A percentile compares a stretch with the other conserved stretches of the same genome.
These are phyloP conservation scores for Esox masquinongy DNA, from an alignment of 2,797 vertebrate genomes.

Conservation along the genomic window DNA sequence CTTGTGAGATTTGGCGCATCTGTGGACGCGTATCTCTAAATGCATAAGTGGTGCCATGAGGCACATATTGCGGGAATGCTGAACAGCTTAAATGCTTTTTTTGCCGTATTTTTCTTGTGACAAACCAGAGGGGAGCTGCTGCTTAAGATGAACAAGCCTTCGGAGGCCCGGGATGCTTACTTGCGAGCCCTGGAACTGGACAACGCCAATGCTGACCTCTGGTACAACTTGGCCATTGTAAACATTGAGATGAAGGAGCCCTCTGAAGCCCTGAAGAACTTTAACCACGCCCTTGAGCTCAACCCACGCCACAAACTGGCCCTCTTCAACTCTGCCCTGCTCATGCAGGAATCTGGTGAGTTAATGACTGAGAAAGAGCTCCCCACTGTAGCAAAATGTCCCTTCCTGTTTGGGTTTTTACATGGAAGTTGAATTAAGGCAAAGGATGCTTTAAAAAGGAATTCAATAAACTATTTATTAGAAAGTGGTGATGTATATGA, in stretches of 20 bases:
- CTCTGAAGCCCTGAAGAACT: constrained; percentile 90
- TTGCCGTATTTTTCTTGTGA: neutral
- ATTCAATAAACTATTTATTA: too few relatives aligned
- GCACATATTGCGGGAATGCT: too few relatives aligned
- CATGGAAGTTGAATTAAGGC: too few relatives aligned
- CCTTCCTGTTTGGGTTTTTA: neutral
- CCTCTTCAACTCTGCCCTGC: constrained; percentile 93
- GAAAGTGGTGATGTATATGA: too few relatives aligned
- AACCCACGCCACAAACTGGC: constrained; percentile 92
- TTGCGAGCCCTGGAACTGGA: constrained; percentile 91
- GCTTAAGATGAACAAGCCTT: constrained; percentile 97
- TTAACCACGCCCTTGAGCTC: constrained; percentile 91
- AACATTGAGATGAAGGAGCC: constrained; percentile 98
- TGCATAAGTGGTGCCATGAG: too few relatives aligned
- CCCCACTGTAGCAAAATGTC: neutral
- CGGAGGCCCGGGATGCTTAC: constrained; percentile 94
- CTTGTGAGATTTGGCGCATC: too few relatives aligned
- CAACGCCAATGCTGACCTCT: constrained; percentile 91
- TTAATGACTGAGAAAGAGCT: constrained; percentile 6
- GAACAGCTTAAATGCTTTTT: neutral
- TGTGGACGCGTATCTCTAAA: too few relatives aligned
- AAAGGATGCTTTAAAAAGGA: too few relatives aligned
- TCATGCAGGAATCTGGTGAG: constrained; percentile 99
- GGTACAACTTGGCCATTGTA: constrained; percentile 99
- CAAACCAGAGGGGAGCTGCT: constrained; percentile 89